Conservation (phyloP, 2,113 vertebrate species). For the Campylomormyrus tamandua region DNA sequence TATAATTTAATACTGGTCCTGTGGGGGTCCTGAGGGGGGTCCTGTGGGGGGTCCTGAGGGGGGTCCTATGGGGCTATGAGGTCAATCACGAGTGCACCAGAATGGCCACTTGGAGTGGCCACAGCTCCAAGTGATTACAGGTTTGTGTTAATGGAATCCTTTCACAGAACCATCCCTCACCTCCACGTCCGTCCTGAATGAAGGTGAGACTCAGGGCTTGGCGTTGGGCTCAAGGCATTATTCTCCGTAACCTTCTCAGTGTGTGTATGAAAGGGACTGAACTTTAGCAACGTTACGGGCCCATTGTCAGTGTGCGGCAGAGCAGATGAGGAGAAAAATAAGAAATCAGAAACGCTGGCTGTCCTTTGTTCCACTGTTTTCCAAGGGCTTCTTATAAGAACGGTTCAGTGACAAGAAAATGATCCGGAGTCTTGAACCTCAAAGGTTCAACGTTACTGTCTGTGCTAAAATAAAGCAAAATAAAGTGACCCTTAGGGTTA, state of each 20-base stretch:
- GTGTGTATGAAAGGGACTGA: background rate
- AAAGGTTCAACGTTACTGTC: background rate
- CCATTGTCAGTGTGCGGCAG: background rate
- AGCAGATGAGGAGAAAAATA: background rate
- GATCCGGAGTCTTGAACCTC: background rate
- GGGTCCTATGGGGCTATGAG: background rate
- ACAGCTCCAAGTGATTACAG: background rate
- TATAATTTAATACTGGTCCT: background rate
- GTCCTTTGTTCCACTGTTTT: constrained; percentile 1
- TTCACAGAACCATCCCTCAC: background rate
- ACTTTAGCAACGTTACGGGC: background rate
- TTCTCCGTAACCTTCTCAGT: background rate
- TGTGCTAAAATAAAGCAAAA: background rate
- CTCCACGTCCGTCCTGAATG: background rate
- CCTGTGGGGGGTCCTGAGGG: no score
- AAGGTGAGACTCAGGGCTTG: background rate
- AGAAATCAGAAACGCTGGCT: background rate
- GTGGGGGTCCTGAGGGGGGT: no score
- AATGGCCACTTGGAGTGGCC: background rate
- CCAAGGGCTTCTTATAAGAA: background rate
- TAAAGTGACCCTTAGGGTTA: background rate
- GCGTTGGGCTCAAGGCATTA: background rate
- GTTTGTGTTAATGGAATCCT: background rate
- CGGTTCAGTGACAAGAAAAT: constrained; percentile 2
- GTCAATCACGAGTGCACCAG: background rate